Base-by-base conservation (phyloP, 2,797 vertebrate species). In the Cyprinodon diabolis region DNA sequence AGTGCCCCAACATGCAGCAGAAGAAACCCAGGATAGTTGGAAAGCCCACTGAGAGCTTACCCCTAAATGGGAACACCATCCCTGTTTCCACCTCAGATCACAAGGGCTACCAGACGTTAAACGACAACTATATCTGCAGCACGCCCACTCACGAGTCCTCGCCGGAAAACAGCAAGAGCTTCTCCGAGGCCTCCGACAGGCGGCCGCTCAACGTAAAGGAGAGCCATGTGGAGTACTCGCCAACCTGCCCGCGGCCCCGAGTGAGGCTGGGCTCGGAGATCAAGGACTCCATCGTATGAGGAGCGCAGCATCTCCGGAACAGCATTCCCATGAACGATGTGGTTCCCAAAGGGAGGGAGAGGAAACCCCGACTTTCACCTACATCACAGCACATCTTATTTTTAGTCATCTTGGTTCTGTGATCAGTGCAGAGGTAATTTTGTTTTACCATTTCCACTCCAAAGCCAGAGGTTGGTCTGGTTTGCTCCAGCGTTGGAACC, bases 101-200 rank as follows among this genome's bases (percentile, higher is more conserved):
- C 93, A 98, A 97, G 88, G 98, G 97, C 91, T 99, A 99, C 91
- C 98, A 99, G 93, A 96, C 98, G 4, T 92, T 99, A 77, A 96
- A 97, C 0, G 97, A 98, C 89, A 97, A 96, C 91, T 96, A 96
- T 85, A 95, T 96, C 30, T 95, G 94, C 87, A 96, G 95, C 93
- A 96, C 95, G 0, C 96, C 97, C 0, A 91, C 95, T 23, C 96
- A 96, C 0, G 96, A 96, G 82, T 95, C 93, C 69, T 95, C 95
- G 5, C 93, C 95, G 0, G 94, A 95, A 40, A 95, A 94, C 51
- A 95, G 96, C 66, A 94, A 95, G 47, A 90, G 95, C 91, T 96
- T 97, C 88, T 95, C 95, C 0, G 97, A 97, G 85, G 94, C 97
- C 68, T 97, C 98, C 0, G 97, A 97, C 87, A 95, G 94, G 87